Percentiles rank a stretch among this genome's conserved stretches.
Evolutionary conservation across 2,888 invertebrate genomes (phyloP).

Genomic region (Diloba caeruleocephala): DNA sequence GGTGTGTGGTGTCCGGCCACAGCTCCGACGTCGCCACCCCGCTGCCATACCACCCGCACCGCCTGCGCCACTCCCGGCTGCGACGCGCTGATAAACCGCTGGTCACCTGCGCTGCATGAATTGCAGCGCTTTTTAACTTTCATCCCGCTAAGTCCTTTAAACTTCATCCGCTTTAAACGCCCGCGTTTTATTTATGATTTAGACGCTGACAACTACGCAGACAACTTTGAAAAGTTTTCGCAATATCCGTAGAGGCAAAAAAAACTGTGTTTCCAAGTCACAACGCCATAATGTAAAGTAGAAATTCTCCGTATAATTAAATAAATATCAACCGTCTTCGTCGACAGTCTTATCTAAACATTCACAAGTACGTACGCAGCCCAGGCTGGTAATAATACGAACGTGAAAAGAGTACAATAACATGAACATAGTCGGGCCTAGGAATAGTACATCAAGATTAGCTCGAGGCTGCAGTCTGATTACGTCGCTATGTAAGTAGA

Average conservation of each 20-base stretch:
- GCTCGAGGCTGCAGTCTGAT: constrained; percentile 83
- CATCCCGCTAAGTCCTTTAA: constrained; percentile 83
- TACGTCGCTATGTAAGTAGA: constrained; percentile 78
- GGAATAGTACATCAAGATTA: constrained; percentile 83
- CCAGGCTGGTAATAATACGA: constrained; percentile 63
- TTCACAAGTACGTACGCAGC: constrained; percentile 44
- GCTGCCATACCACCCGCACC: constrained; percentile 40
- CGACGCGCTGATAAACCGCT: constrained; percentile 83
- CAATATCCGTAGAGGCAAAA: constrained; percentile 64
- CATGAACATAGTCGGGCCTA: constrained; percentile 69
- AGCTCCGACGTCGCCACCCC: constrained; percentile 35
- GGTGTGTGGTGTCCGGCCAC: constrained; percentile 70
- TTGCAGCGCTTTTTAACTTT: constrained; percentile 88
- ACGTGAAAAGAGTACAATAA: constrained; percentile 78
- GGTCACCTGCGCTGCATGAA: constrained; percentile 88
- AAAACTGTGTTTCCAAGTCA: constrained; percentile 64
- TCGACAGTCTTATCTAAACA: constrained; percentile 29
- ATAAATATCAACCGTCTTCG: constrained; percentile 48
- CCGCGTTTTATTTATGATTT: constrained; percentile 85
- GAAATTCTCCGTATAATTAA: constrained; percentile 60
- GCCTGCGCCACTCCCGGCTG: constrained; percentile 66
- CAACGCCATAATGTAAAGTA: constrained; percentile 65
- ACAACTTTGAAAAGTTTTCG: constrained; percentile 71
- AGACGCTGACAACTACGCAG: constrained; percentile 77
- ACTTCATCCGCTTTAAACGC: constrained; percentile 83